Evolutionary conservation across 23 tunicate species (phyloP), one percentile per base, ranked within the genome.

Genomic region (Styela clava): DNA sequence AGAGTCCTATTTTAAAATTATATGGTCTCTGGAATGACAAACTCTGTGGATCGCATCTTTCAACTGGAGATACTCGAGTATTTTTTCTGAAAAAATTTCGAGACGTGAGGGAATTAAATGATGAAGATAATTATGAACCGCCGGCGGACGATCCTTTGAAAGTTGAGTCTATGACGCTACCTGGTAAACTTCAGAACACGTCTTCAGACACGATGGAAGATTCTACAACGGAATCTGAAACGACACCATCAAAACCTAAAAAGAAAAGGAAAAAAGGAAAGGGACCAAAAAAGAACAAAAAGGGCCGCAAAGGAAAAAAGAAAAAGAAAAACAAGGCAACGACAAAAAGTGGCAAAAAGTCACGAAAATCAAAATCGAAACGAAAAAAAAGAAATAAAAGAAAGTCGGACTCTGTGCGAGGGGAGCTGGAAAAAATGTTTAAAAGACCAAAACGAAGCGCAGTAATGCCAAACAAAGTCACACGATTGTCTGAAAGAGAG

Each of bases 31-130:
- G 88, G 89, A 89, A 89, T 74, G 44, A 79, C 51, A 69, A 74
- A 24, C 30, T 89, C 31, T 89, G 95, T 62, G 88, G 89, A 9
- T 86, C 74, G 51, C 85, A 79, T 81, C 78, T 89, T 31, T 26
- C 27, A 24, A 86, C 74, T 34, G 95, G 95, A 29, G 95, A 89
- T 52, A 89, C 95, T 3, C 74, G 95, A 74, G 77, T 89, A 20
- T 89, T 89, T 52, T 89, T 89, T 79, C 89, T 89, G 28, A 74
- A 69, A 51, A 89, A 89, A 72, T 73, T 89, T 71, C 31, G 51
- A 52, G 88, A 89, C 74, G 79, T 34, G 26, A 71, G 85, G 12
- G 69, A 52, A 44, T 24, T 64, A 31, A 25, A 27, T 16, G 71
- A 67, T 18, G 24, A 67, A 0, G 71, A 67, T 44, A 35, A 71